These are phyloP conservation scores for Austrolebias charrua DNA, from an alignment of 2,797 vertebrate genomes.

Conservation along the genomic window DNA sequence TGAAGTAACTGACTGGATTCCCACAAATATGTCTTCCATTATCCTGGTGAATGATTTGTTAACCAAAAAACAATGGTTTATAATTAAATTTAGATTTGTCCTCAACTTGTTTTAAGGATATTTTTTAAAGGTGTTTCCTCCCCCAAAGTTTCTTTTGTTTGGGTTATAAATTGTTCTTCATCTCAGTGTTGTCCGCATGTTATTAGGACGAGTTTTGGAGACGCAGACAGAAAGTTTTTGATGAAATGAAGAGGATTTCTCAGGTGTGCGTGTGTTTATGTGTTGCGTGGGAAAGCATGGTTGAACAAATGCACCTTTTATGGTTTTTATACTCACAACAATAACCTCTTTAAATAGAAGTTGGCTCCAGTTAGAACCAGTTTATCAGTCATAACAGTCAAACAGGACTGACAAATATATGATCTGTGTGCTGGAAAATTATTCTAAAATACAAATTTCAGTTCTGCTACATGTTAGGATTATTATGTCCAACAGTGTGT, in stretches of 20 bases:
- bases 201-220: conserved; percentile 94
- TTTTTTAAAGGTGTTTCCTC: too few relatives aligned
- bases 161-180: conserved; percentile 30
- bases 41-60: conserved; percentile 1
- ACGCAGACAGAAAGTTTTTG: conserved; percentile 98
- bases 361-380: neutral
- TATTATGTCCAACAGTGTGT: neutral
- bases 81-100: neutral
- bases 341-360: conserved; percentile 1
- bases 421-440: neutral
- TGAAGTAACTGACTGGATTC: conserved; percentile 19
- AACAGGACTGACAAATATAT: neutral
- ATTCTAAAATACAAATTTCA: neutral
- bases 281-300: conserved; percentile 44
- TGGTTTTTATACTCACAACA: neutral
- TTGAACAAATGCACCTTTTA: conserved; percentile 35
- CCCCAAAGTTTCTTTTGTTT: conserved; percentile 7
- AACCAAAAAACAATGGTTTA: neutral
- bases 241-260: conserved; percentile 96
- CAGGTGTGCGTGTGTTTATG: conserved; percentile 83
- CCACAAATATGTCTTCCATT: conserved; percentile 13
- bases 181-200: conserved; percentile 68
- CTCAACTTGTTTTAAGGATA: neutral
- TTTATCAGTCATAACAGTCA: conserved; percentile 3
- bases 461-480: neutral